Conservation (phyloP, 2,797 vertebrate genomes). For the Myotis findleyi region DNA sequence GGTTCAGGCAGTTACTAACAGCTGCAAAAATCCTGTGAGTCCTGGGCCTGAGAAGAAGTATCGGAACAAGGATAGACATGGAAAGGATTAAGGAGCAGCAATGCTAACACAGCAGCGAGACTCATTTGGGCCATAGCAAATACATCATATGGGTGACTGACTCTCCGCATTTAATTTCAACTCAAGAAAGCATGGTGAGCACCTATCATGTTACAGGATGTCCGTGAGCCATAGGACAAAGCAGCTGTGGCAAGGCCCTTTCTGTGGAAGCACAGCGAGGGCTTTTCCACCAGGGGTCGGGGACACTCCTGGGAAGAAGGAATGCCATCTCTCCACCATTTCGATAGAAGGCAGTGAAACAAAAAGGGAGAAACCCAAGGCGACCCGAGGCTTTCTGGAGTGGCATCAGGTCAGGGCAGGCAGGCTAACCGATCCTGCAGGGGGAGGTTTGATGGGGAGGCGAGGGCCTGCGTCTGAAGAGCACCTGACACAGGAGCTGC, state of each 20-base stretch:
- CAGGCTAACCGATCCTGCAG: background rate
- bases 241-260: background rate
- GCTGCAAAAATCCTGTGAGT: background rate
- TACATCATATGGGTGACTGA: background rate
- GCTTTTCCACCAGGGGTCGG: background rate
- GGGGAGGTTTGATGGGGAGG: background rate
- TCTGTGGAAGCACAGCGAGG: background rate
- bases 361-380: background rate
- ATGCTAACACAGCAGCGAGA: background rate
- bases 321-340: background rate
- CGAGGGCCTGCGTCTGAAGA: background rate
- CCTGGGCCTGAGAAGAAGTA: background rate
- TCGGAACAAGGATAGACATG: background rate
- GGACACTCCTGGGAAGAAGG: background rate
- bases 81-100: slow-evolving; percentile 2
- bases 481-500: background rate
- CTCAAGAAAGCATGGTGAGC: background rate
- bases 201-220: background rate
- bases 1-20: slow-evolving; percentile 59
- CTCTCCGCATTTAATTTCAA: background rate
- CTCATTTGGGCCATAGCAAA: background rate
- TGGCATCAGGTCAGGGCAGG: background rate
- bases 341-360: background rate
- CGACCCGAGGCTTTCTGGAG: background rate
- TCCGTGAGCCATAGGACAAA: background rate